Evolutionary conservation across 2,113 vertebrate species (phyloP).

Genomic region (Aix galericulata): DNA sequence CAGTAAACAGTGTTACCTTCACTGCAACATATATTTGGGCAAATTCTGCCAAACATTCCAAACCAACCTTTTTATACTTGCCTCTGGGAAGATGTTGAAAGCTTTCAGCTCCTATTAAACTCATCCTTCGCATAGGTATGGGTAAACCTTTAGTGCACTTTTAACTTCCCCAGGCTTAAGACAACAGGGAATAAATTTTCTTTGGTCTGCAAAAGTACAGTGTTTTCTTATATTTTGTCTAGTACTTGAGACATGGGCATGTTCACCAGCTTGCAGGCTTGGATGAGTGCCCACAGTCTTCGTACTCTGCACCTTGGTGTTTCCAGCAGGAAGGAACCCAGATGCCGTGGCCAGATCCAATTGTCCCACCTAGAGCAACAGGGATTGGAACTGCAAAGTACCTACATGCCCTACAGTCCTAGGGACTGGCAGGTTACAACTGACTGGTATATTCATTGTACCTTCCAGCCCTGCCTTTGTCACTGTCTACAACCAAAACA

Average conservation of each 20-base stretch:
- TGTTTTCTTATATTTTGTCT: neutral
- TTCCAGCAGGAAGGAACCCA: neutral
- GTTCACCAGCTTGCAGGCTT: neutral
- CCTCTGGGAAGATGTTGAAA: constrained; percentile 54
- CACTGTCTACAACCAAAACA: fast-evolving
- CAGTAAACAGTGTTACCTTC: neutral
- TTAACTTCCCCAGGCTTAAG: constrained; percentile 23
- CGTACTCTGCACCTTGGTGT: neutral
- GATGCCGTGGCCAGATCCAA: neutral
- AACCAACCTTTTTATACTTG: constrained; percentile 44
- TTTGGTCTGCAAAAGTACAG: neutral
- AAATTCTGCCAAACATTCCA: constrained; percentile 29
- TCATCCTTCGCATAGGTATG: constrained; percentile 34
- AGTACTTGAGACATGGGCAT: neutral
- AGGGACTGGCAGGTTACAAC: neutral
- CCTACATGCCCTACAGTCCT: neutral
- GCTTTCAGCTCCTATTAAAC: constrained; percentile 62
- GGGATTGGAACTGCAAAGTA: neutral
- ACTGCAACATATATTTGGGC: constrained; percentile 30
- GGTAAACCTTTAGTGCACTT: constrained; percentile 36
- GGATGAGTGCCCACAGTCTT: neutral
- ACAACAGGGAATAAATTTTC: neutral
- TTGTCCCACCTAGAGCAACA: fast-evolving
- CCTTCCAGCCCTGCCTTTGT: neutral
- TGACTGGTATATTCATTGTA: neutral